phyloP scores from a whole-genome alignment of 2,888 invertebrate species.

The Cataglyphis livida region DNA sequence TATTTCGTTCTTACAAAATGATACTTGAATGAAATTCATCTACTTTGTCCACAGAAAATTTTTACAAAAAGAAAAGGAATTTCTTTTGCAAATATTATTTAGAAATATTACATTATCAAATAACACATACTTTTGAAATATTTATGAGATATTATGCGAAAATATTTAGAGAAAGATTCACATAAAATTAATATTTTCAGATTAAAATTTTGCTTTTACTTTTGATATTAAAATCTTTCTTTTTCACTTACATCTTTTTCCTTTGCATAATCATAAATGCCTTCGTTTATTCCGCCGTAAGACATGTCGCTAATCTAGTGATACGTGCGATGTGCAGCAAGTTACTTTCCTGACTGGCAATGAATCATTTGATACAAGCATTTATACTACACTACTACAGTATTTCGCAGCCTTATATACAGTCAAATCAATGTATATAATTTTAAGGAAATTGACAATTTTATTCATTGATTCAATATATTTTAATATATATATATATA shows the following conservation, averaged over 20 bases:
- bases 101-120: background rate
- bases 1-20: background rate
- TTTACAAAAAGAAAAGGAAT: background rate
- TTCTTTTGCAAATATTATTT: background rate
- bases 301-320: background rate
- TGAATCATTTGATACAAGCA: background rate
- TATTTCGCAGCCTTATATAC: too few relatives aligned
- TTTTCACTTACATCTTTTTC: slow-evolving; percentile 28
- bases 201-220: too few relatives aligned
- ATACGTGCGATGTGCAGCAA: background rate
- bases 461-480: too few relatives aligned
- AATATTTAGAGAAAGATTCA: background rate
- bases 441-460: too few relatives aligned
- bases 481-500: too few relatives aligned
- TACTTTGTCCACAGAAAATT: background rate
- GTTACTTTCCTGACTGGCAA: background rate
- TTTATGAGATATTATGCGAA: background rate
- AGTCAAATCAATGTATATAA: background rate
- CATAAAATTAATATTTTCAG: background rate
- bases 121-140: background rate
- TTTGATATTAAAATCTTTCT: background rate
- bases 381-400: background rate
- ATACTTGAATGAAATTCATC: background rate
- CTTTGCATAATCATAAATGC: slow-evolving; percentile 13
- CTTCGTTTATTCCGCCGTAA: background rate